Conservation (phyloP, 2,888 invertebrate species). For the Poecilobothrus nobilitatus region DNA sequence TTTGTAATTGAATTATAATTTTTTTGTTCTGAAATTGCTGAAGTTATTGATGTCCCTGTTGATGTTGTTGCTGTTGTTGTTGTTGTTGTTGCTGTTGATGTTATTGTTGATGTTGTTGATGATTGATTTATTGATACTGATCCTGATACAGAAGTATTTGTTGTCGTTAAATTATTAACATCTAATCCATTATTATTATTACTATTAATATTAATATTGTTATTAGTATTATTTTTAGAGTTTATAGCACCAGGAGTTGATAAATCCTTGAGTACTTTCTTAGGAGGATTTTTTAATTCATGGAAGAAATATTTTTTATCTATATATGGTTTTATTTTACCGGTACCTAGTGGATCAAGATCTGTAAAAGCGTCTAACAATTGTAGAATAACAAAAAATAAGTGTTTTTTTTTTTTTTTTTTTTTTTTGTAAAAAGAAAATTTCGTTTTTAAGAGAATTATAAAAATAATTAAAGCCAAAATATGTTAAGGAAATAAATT, state of each 20-base stretch:
- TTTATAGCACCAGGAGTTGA: conserved; percentile 30
- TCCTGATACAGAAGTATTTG: conserved; percentile 8
- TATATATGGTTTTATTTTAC: conserved; percentile 83
- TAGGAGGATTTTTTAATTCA: conserved; percentile 89
- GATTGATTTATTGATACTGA: background rate
- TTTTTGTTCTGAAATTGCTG: no score
- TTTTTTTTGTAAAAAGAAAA: no score
- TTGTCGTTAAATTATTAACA: conserved; percentile 13
- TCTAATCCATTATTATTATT: conserved; percentile 11
- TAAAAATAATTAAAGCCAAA: background rate
- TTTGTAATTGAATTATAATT: background rate
- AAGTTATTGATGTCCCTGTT: conserved; percentile 13
- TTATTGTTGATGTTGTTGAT: conserved; percentile 14
- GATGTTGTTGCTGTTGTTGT: no score
- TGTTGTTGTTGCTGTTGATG: conserved; percentile 9
- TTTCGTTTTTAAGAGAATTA: no score
- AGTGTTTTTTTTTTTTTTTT: background rate
- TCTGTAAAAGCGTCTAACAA: conserved; percentile 83
- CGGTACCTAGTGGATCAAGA: conserved; percentile 86
- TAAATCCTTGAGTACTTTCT: conserved; percentile 83
- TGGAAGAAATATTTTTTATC: conserved; percentile 96
- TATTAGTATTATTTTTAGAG: conserved; percentile 17
- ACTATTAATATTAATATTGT: background rate
- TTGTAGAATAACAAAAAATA: conserved; percentile 26
- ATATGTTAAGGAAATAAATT: background rate